Evolutionary conservation across 2,797 vertebrate species (phyloP), one percentile per base, ranked within the genome.

Genomic region (Trachurus trachurus): DNA sequence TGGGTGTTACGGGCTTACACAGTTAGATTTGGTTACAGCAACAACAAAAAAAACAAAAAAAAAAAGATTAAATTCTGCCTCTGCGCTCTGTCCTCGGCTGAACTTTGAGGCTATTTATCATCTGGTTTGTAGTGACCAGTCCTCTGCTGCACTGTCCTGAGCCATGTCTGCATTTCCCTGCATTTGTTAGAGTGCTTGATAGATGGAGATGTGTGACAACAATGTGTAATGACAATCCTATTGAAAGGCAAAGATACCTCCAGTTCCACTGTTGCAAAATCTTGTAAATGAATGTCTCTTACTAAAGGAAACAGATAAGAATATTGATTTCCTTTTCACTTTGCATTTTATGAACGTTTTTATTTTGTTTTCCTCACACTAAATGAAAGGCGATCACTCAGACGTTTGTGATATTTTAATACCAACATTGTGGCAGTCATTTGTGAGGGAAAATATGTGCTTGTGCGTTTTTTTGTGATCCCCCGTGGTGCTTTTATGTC

Each of bases 321-420:
- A 50, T 71, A 71, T 80, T 54, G n/a, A 84, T 85, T 81, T 71
- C 53, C 40, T 26, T 64, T 66, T 73, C n/a, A 29, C 22, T 34
- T 80, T 45, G 57, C 31, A 45, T 49, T 76, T 37, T 16, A 74
- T 56, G 13, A 31, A 58, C 68, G 34, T 22, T n/a, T 81, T 50
- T 53, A 45, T 49, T 49, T 49, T 22, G 22, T 83, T 81, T 50
- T 50, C 26, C 15, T 50, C 22, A 5, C 19, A n/a, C 45, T 44
- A 45, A 73, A 65, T 59, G 31, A 70, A 63, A 71, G 34, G 49
- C 44, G n/a, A 40, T 40, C 0, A 7, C 17, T 26, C 29, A 62
- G 61, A 44, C 52, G 4, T 39, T 16, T 17, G 34, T 5, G 2
- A 4, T 45, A 2, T 21, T 21, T 42, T n/a, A 56, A 62, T 10